These are phyloP conservation scores for Romanomermis culicivorax DNA, from an alignment of 2,888 invertebrate genomes.

Conservation along the genomic window DNA sequence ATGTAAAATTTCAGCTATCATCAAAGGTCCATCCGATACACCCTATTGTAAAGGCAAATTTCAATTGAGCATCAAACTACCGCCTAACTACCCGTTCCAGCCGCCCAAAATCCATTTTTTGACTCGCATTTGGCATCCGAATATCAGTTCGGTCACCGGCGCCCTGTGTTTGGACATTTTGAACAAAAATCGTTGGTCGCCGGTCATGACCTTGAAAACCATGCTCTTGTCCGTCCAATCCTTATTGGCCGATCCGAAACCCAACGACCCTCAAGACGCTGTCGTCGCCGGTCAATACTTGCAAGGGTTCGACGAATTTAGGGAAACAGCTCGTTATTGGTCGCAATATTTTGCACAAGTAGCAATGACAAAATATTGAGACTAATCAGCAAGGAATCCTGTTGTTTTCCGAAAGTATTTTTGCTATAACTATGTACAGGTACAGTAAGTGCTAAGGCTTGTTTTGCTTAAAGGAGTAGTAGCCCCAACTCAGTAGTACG, in stretches of 20 bases:
- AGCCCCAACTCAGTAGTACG: no score
- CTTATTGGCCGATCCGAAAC: slow-evolving; percentile 42
- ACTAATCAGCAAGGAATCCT: no score
- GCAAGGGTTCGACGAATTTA: slow-evolving; percentile 62
- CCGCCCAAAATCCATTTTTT: slow-evolving; percentile 89
- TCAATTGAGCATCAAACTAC: slow-evolving; percentile 81
- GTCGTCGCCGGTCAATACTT: slow-evolving; percentile 92
- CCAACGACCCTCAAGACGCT: slow-evolving; percentile 45
- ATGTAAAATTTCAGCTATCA: no score
- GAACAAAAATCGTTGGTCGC: slow-evolving; percentile 68
- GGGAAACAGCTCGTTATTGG: slow-evolving; percentile 83
- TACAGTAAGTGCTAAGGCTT: no score
- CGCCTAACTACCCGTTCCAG: slow-evolving; percentile 96
- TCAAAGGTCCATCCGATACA: slow-evolving; percentile 91
- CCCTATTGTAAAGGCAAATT: slow-evolving; percentile 93
- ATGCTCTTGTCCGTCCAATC: slow-evolving; percentile 87
- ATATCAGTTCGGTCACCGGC: slow-evolving; percentile 85
- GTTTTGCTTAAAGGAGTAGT: no score
- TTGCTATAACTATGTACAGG: no score
- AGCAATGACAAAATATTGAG: no score
- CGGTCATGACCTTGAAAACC: slow-evolving; percentile 87
- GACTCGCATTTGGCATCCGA: slow-evolving; percentile 98
- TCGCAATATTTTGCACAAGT: slow-evolving; percentile 64
- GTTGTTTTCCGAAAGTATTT: no score
- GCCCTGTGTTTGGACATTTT: slow-evolving; percentile 95